These are phyloP conservation scores for Volucella bombylans DNA, from an alignment of 2,888 invertebrate genomes.

Conservation along the genomic window DNA sequence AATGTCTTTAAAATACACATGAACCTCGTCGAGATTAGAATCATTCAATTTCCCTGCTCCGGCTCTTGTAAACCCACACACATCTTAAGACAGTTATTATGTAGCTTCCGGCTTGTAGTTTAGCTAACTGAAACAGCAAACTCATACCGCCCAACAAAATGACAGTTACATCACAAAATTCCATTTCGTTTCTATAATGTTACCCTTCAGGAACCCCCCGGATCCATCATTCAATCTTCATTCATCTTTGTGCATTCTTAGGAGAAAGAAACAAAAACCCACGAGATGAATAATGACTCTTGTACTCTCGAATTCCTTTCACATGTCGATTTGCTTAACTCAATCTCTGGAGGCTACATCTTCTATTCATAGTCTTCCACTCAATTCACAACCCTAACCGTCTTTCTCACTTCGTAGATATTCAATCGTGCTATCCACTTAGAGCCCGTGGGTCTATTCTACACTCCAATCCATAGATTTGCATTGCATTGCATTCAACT, in stretches of 20 bases:
- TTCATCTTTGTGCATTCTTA: constrained; percentile 18
- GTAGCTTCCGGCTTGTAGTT: no score
- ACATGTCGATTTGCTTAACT: constrained; percentile 60
- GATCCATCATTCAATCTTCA: constrained; percentile 31
- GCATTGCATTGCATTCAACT: constrained; percentile 30
- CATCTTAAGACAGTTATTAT: no score
- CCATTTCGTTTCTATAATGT: constrained; percentile 42
- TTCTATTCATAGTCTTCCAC: background rate
- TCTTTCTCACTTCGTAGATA: background rate
- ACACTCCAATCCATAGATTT: background rate
- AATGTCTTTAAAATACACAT: no score
- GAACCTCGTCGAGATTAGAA: no score
- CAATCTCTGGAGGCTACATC: constrained; percentile 50
- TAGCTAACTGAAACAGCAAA: background rate
- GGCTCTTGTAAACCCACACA: no score
- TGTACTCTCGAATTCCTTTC: constrained; percentile 49
- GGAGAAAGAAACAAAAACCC: constrained; percentile 7
- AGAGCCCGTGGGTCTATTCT: constrained; percentile 45
- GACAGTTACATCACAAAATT: constrained; percentile 16
- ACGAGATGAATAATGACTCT: constrained; percentile 55
- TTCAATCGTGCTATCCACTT: constrained; percentile 50
- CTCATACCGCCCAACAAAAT: background rate
- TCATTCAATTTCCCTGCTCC: no score
- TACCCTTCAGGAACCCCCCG: no score
- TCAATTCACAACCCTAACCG: no score